Evolutionary conservation across 2,797 vertebrate genomes (phyloP), one percentile per base, ranked within the genome.

Genomic region (Mionectes olivaceus): DNA sequence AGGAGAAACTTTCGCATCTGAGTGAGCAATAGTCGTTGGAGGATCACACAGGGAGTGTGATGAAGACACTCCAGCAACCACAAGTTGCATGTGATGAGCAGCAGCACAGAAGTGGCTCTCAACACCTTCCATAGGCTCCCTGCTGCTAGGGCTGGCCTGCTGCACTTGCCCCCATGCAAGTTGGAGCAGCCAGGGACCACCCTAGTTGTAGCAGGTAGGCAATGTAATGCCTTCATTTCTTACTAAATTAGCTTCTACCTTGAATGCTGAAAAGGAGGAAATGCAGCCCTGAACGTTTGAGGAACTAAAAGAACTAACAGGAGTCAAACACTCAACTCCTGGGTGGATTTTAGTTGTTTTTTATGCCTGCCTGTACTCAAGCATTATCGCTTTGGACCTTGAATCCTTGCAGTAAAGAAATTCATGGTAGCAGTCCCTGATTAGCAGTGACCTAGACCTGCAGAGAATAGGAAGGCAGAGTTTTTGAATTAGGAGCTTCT

Each of bases 111-210:
- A 75, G 7, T 1, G 6, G 23, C 22, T 88, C 50, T 81, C 3
- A 1, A 19, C 23, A 65, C 35, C 30, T 68, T 77, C 10, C 5
- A 9, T 24, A 8, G 56, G 13, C 46, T 93, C 17, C 32, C 9
- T 61, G 33, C 12, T 87, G 32, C 32, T 30, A 0, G 1, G 16
- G 9, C 16, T 47, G 24, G 21, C 37, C 1, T 0, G n/a, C 0
- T 0, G 7, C 1, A 0, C 59, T 61, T 6, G 1, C 10, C n/a
- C 13, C 11, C 11, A 7, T 10, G 15, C 13, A 52, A 70, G 37
- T 14, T 35, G 44, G 43, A 57, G n/a, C 24, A 61, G 12, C 22
- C 32, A 30, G n/a, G 46, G 52, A 46, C 30, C 37, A 5, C 30
- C 37, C 5, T 7, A 37, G 13, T n/a, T 83, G 23, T 25, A 25